phyloP scores from a whole-genome alignment of 2,888 invertebrate species.

The Zygothrica quintamaculata region DNA sequence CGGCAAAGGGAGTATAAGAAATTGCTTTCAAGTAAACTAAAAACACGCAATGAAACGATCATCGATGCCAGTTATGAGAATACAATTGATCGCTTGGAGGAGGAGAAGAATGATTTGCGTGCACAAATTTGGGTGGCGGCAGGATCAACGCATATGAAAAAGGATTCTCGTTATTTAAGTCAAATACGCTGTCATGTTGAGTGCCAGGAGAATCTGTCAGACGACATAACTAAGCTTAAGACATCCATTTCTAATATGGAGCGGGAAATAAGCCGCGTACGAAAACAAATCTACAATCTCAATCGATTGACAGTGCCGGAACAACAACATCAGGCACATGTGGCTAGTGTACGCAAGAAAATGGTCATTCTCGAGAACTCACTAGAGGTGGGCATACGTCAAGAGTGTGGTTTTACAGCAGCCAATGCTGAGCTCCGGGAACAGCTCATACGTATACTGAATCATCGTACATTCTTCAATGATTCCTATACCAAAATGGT shows the following conservation, averaged over 20 bases:
- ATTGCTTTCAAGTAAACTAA: conserved; percentile 74
- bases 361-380: conserved; percentile 82
- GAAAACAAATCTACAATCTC: conserved; percentile 80
- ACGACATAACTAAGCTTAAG: conserved; percentile 79
- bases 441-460: conserved; percentile 77
- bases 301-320: conserved; percentile 82
- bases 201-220: conserved; percentile 80
- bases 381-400: conserved; percentile 80
- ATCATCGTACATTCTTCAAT: conserved; percentile 81
- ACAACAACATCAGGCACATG: conserved; percentile 79
- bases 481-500: conserved; percentile 82
- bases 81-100: conserved; percentile 73
- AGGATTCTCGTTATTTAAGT: conserved; percentile 66
- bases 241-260: conserved; percentile 77
- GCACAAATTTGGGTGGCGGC: conserved; percentile 83
- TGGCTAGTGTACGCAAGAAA: conserved; percentile 72
- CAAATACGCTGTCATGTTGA: conserved; percentile 79
- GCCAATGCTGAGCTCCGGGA: conserved; percentile 77
- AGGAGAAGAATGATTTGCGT: conserved; percentile 80
- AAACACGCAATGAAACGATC: conserved; percentile 80
- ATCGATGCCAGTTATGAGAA: conserved; percentile 77
- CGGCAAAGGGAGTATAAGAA: conserved; percentile 83
- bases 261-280: conserved; percentile 78
- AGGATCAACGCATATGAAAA: conserved; percentile 70
- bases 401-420: conserved; percentile 81